A percentile compares a stretch with the other conserved stretches of the same genome.
Conservation (phyloP, 2,888 invertebrate species). For the Dynastes tityus region DNA sequence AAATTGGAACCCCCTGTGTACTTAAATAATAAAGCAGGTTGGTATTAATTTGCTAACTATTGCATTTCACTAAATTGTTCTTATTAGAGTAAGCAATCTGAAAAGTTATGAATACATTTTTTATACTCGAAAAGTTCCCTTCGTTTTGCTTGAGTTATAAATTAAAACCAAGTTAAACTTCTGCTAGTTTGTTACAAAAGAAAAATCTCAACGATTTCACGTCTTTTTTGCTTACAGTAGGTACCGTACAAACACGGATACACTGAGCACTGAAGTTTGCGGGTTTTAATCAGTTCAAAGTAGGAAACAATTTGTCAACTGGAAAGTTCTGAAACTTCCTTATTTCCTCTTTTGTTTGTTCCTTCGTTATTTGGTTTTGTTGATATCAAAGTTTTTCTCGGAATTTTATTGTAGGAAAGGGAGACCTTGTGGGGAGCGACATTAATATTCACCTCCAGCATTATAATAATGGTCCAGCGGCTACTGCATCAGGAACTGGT, state of each 20-base stretch:
- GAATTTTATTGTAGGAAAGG: constrained; percentile 83
- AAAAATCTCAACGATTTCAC: not conserved
- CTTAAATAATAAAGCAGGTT: not conserved
- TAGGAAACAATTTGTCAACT: constrained; percentile 22
- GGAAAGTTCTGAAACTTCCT: not conserved
- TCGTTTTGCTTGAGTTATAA: not conserved
- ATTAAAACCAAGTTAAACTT: not conserved
- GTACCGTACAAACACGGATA: not conserved
- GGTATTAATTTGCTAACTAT: not conserved
- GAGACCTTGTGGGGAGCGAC: constrained; percentile 95
- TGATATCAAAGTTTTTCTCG: not conserved
- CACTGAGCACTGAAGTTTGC: not conserved
- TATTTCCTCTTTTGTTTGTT: not conserved
- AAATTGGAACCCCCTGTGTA: not conserved
- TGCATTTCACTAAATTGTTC: not conserved
- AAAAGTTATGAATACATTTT: not conserved
- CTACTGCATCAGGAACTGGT: constrained; percentile 70
- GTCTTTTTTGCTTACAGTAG: not conserved
- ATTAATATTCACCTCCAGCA: constrained; percentile 86
- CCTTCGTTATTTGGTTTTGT: constrained; percentile 9
- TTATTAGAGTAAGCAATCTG: not conserved
- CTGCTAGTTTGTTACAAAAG: not conserved
- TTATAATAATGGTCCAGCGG: constrained; percentile 72
- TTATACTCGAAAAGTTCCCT: not conserved
- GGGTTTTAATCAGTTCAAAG: constrained; percentile 4